Evolutionary conservation across 2,888 invertebrate species (phyloP), one percentile per base, ranked within the genome.

Genomic region (Andrena bucephala): DNA sequence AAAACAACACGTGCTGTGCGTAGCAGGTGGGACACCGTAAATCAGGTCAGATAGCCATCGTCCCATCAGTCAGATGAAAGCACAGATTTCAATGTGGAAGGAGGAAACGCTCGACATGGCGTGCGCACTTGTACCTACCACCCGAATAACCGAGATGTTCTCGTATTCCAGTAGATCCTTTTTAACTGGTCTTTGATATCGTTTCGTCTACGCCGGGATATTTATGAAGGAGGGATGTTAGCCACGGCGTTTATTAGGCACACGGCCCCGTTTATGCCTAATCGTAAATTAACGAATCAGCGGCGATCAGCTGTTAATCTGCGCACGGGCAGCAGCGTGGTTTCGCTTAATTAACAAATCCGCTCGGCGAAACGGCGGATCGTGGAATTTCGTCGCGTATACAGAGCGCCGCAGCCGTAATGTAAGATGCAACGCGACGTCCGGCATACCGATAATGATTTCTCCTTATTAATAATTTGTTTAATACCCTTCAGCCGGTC

Each of bases 1-100:
- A 42, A 42, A 42, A 42, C 42, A 42, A 16, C 42, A 5, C 42
- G 42, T 42, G 42, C 48, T 57, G 74, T 42, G 54, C 24, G 29
- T 52, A 54, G 31, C 52, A 33, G 59, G 62, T 62, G 29, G 31
- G 13, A 5, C 29, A 2, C 2, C 24, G 31, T 78, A 76, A 78
- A 78, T 75, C 76, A 74, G 27, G 6, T 20, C 3, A 31, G 77
- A 78, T 78, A 78, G 24, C n/a, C 16, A 78, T 78, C 77, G 77
- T 24, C 36, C 20, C 10, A 42, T 42, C 63, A 20, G 52, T 42
- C 29, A 33, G 77, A 78, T 67, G 76, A 75, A 74, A 24, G 50
- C 20, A 1, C n/a, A 67, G 77, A 67, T 67, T 10, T 42, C 36
- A 52, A 36, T 16, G 36, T 24, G 52, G 33, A 48, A 52, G 8